A percentile compares a stretch with the other conserved stretches of the same genome.
phyloP scores from a whole-genome alignment of 2,797 vertebrate genomes.

The Molossus molossus region DNA sequence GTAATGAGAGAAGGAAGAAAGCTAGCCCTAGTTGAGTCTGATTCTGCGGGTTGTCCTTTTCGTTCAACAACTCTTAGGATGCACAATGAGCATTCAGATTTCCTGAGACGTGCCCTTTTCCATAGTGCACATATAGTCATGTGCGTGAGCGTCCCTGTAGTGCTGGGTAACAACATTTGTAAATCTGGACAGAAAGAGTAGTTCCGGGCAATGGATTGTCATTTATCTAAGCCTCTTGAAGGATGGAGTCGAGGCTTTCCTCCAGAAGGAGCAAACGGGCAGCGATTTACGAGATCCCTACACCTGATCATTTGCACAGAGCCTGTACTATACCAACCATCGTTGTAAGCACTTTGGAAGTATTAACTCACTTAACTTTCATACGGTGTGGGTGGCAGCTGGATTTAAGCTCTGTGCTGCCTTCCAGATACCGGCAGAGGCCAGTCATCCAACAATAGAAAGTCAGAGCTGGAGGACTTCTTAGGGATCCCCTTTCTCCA shows the following conservation, averaged over 20 bases:
- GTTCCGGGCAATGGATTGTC: background rate
- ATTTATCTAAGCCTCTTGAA: background rate
- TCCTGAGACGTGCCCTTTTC: background rate
- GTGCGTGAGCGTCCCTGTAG: background rate
- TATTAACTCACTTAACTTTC: background rate
- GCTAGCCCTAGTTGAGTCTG: background rate
- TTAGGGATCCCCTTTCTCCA: background rate
- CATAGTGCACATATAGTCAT: background rate
- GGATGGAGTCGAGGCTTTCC: background rate
- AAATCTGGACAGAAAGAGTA: slow-evolving; percentile 32
- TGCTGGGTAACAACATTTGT: background rate
- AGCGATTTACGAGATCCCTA: background rate
- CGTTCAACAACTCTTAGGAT: background rate
- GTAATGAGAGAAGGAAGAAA: background rate
- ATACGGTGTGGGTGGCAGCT: background rate
- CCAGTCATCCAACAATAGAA: background rate
- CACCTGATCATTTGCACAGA: background rate
- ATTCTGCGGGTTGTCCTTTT: background rate
- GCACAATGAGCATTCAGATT: background rate
- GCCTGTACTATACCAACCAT: background rate
- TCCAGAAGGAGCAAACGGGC: background rate
- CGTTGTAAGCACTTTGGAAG: slow-evolving; percentile 17
- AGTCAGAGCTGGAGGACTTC: background rate
- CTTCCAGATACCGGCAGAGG: background rate
- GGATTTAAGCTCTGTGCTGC: background rate